Base-by-base conservation (phyloP, 1,140 invertebrate species). In the Pogonomyrmex californicus region DNA sequence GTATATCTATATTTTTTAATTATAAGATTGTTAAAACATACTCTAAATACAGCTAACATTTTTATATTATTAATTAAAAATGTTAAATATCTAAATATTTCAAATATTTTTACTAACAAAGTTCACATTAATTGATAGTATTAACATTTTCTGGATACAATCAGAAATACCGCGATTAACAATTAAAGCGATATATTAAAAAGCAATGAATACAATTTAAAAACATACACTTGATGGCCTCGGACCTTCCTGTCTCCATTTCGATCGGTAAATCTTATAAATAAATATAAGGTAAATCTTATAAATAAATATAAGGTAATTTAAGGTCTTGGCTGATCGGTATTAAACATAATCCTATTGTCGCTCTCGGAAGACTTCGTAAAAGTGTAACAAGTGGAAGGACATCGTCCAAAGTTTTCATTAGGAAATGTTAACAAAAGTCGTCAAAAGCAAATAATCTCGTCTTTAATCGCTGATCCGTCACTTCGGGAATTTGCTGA, bases 161-260 rank as follows among this genome's bases (percentile, higher is more conserved):
- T 62, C 23, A 60, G 23, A 62, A 62, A 77, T 60, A 38, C 14
- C 14, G 4, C 36, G 5, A 54, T 79, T 63, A 79, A 41, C 75
- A 41, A 2, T 63, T 78, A 41, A 68, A 63, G 9, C 73, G 23
- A 62, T 78, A 58, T 51, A 49, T 85, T 49, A 51, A 86, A 51
- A 86, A 86, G 4, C 65, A 78, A 88, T 33, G 66, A 88, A 7
- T 23, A 54, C 63, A 33, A 78, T 87, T 86, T 83, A 68, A 89
- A 87, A 90, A 90, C 87, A 85, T 17, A 23, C 2, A 58, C 23
- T 17, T 9, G 30, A 0, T 30, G 60, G 41, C 82, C 87, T 86
- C 86, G 88, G 71, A n/a, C 14, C 23, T 0, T 23, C 23, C 47
- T 66, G 36, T 1, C 56, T 36, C 49, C 63, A 66, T 70, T 63